Evolutionary conservation across 2,113 vertebrate species (phyloP).

Genomic region (Embiotoca jacksoni): DNA sequence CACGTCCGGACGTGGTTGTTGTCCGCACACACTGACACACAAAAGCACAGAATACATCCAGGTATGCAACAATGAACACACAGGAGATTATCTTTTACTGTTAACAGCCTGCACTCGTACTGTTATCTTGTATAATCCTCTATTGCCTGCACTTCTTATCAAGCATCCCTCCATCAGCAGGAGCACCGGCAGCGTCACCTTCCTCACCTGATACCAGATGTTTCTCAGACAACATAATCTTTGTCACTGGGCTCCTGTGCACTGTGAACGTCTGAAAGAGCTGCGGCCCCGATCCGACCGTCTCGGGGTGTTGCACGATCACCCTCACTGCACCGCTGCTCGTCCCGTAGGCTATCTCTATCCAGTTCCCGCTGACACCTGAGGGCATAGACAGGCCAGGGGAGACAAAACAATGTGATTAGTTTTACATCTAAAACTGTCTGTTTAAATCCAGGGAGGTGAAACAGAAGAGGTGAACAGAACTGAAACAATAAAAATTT

Average conservation of each 20-base stretch:
- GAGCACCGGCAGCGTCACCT: background rate
- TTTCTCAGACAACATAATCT: constrained; percentile 98
- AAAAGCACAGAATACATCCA: background rate
- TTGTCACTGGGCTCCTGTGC: constrained; percentile 95
- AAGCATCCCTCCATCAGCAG: background rate
- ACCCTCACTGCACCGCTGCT: constrained; percentile 96
- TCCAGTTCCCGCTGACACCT: constrained; percentile 99
- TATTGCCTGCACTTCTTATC: background rate
- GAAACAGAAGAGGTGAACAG: background rate
- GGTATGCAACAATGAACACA: background rate
- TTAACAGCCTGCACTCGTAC: background rate
- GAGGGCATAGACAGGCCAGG: background rate
- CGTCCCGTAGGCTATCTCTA: constrained; percentile 97
- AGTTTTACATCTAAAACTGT: background rate
- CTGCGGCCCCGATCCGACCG: constrained; percentile 95
- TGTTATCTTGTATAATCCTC: background rate
- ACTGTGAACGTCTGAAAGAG: constrained; percentile 98
- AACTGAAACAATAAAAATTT: background rate
- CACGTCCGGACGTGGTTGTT: constrained; percentile 97
- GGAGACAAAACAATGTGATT: background rate
- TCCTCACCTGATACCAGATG: constrained; percentile 94
- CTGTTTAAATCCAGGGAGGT: background rate
- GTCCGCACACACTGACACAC: constrained; percentile 91
- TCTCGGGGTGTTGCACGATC: constrained; percentile 97
- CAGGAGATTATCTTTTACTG: background rate